Evolutionary conservation across 1,140 invertebrate species (phyloP).

Genomic region (Apolygus lucorum): DNA sequence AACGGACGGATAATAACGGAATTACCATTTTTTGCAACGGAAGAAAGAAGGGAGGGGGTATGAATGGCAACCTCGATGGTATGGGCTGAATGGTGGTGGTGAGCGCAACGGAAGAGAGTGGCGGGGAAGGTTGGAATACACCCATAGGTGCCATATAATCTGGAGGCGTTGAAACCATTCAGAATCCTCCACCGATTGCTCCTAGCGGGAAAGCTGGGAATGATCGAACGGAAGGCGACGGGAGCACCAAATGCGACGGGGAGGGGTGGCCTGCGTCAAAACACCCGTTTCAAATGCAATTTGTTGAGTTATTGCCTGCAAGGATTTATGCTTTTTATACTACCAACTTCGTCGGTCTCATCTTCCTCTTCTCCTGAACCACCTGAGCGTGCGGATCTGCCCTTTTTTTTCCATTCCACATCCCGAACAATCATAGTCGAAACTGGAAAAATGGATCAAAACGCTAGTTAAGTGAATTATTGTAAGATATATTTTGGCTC

Average conservation of each 20-base stretch:
- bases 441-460: too few species aligned
- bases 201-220: neutral
- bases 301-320: neutral
- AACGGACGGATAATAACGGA: neutral
- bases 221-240: neutral
- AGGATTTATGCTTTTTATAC: neutral
- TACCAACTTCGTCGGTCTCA: neutral
- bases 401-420: too few species aligned
- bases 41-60: neutral
- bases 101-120: neutral
- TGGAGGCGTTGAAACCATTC: neutral
- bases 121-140: neutral
- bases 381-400: too few species aligned
- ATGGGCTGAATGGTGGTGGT: neutral
- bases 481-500: too few species aligned
- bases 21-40: neutral
- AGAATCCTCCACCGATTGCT: neutral
- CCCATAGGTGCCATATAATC: neutral
- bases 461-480: too few species aligned
- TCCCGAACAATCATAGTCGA: too few species aligned
- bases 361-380: too few species aligned
- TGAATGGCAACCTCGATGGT: neutral
- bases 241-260: neutral
- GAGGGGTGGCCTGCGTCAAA: neutral
- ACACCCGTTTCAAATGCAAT: neutral